phyloP scores from a whole-genome alignment of 2,113 vertebrate genomes.

The Myrmecobius fasciatus region DNA sequence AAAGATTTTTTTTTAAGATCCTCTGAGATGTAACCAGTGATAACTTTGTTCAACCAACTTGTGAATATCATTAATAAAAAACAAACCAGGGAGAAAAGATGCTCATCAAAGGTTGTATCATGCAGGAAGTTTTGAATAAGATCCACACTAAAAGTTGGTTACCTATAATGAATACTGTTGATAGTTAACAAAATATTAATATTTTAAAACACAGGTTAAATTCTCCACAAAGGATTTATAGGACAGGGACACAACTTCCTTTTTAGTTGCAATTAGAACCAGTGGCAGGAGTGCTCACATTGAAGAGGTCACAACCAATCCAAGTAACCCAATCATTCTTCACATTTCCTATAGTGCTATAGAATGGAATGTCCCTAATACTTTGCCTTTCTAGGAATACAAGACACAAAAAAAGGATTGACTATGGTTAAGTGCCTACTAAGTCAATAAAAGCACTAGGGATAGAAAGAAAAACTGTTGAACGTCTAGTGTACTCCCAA shows the following conservation, averaged over 20 bases:
- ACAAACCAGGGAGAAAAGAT: background rate
- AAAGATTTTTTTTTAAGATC: background rate
- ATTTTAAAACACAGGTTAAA: background rate
- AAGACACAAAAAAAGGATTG: background rate
- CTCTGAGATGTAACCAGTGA: background rate
- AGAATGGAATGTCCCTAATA: background rate
- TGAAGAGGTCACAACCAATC: background rate
- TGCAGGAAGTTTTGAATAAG: background rate
- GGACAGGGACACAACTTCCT: background rate
- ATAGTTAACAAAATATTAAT: background rate
- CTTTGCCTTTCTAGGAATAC: background rate
- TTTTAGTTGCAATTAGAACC: background rate
- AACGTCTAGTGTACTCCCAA: conserved; percentile 6
- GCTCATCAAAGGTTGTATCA: background rate
- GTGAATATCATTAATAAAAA: background rate
- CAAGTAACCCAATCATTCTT: background rate
- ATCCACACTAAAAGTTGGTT: background rate
- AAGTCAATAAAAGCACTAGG: background rate
- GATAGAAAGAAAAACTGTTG: background rate
- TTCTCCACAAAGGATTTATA: background rate
- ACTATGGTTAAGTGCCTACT: background rate
- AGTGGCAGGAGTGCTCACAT: background rate
- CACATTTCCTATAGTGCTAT: background rate
- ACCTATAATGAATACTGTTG: background rate
- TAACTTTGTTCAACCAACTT: background rate